phyloP scores from a whole-genome alignment of 2,113 vertebrate genomes.

The Ahaetulla prasina region DNA sequence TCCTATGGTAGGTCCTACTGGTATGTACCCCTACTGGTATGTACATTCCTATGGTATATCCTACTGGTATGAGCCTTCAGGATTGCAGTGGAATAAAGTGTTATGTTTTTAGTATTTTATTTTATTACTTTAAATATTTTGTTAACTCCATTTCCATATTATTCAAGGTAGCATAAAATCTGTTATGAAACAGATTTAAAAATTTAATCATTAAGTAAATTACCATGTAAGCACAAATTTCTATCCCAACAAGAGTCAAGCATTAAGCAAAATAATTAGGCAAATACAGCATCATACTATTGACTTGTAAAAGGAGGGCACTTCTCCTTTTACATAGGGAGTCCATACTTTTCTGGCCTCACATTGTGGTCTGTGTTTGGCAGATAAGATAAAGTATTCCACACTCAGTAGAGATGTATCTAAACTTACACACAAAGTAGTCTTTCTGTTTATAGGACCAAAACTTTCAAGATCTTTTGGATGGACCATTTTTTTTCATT shows the following conservation, averaged over 20 bases:
- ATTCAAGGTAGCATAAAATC: background rate
- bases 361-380: background rate
- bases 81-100: background rate
- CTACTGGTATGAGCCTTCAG: background rate
- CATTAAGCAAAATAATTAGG: background rate
- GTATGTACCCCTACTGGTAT: too few species aligned
- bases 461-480: background rate
- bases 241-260: background rate
- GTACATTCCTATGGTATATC: background rate
- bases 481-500: background rate
- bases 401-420: background rate
- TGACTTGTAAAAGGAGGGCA: background rate
- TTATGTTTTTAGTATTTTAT: background rate
- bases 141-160: background rate
- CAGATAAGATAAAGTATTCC: background rate
- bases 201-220: background rate
- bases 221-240: background rate
- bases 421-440: background rate
- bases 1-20: too few species aligned
- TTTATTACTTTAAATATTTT: background rate
- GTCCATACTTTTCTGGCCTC: background rate
- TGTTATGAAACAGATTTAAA: background rate
- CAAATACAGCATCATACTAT: background rate
- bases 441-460: background rate
- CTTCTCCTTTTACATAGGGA: background rate